phyloP scores from a whole-genome alignment of 2,113 vertebrate genomes.

The Australoheros scitulus region DNA sequence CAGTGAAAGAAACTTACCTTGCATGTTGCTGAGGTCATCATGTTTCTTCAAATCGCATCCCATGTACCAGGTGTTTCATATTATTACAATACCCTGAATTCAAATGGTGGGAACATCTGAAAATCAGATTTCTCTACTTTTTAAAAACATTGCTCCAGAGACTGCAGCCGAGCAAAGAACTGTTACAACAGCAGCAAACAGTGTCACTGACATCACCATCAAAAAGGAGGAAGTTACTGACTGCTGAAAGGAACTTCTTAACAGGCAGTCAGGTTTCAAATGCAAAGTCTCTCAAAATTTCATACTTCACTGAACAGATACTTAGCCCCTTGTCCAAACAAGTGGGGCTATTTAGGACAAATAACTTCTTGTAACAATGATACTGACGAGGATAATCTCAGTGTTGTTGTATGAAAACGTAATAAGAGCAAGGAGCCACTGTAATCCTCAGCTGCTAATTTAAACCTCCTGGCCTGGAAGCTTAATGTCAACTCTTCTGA shows the following conservation, averaged over 20 bases:
- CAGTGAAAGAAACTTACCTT: slow-evolving; percentile 38
- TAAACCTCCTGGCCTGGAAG: too few relatives aligned
- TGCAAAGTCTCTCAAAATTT: background rate
- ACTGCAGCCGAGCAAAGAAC: background rate
- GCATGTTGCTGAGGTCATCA: slow-evolving; percentile 58
- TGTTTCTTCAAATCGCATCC: background rate
- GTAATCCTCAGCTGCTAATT: too few relatives aligned
- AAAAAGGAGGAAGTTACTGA: slow-evolving; percentile 34
- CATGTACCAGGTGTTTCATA: background rate
- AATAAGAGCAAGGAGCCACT: background rate
- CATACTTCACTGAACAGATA: background rate
- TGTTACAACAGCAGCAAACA: background rate
- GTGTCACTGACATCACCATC: background rate
- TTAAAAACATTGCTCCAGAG: background rate
- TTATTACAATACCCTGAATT: background rate
- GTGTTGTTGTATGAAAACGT: background rate
- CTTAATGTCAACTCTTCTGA: too few relatives aligned
- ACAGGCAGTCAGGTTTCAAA: background rate
- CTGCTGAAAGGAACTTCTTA: background rate
- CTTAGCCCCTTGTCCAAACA: background rate
- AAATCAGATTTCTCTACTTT: background rate
- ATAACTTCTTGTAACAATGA: background rate
- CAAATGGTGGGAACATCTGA: background rate
- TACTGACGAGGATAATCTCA: background rate
- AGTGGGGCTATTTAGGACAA: too few relatives aligned